These are phyloP conservation scores for Acronicta psi DNA, from an alignment of 2,888 invertebrate genomes.

Conservation along the genomic window DNA sequence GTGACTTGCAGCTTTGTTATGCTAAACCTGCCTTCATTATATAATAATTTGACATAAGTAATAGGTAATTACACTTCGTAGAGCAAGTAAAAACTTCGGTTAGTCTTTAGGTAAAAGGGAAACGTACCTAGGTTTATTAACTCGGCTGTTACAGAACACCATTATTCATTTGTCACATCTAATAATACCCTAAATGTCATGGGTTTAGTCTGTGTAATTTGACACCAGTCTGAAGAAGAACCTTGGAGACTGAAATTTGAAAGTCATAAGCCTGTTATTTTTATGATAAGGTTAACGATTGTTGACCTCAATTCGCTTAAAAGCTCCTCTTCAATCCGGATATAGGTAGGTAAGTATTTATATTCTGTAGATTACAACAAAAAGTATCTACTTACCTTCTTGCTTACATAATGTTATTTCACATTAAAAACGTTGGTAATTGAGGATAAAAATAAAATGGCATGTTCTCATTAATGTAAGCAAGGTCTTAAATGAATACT, in stretches of 20 bases:
- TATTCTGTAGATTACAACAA: too few species aligned
- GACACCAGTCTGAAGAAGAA: slow-evolving; percentile 2
- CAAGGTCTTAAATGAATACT: not conserved
- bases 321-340: slow-evolving; percentile 1
- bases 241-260: slow-evolving; percentile 34
- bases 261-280: slow-evolving; percentile 26
- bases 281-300: slow-evolving; percentile 34
- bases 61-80: too few species aligned
- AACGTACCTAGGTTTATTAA: not conserved
- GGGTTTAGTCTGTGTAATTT: slow-evolving; percentile 1
- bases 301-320: slow-evolving; percentile 7
- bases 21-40: too few species aligned
- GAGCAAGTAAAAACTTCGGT: too few species aligned
- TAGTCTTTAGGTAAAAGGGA: too few species aligned
- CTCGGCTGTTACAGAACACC: not conserved
- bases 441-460: not conserved
- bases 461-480: not conserved
- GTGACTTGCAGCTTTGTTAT: not conserved
- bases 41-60: too few species aligned
- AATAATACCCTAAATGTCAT: slow-evolving; percentile 5
- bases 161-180: not conserved
- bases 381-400: too few species aligned
- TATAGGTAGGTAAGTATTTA: too few species aligned
- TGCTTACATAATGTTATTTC: not conserved
- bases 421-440: not conserved